A percentile compares a stretch with the other conserved stretches of the same genome.
These are phyloP conservation scores for Steinernema feltiae DNA, from an alignment of 1,140 invertebrate species.

Conservation along the genomic window DNA sequence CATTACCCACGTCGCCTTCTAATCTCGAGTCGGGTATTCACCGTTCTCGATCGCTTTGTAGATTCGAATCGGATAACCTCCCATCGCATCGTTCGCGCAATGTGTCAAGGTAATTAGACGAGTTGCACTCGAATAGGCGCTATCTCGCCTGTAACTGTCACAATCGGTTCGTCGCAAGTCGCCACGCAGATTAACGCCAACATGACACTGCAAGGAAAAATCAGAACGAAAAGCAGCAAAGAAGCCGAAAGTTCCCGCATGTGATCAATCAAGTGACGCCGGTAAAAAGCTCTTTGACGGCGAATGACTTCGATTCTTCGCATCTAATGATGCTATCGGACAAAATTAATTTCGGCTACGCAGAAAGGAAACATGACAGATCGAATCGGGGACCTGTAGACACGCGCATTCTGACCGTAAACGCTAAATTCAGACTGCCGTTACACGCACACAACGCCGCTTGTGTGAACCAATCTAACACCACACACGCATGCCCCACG, in stretches of 20 bases:
- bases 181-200: not conserved
- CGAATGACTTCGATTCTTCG: not conserved
- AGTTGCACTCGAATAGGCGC: slow-evolving; percentile 6
- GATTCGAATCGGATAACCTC: slow-evolving; percentile 6
- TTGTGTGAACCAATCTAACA: no score
- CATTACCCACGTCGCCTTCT: not conserved
- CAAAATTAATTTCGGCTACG: not conserved
- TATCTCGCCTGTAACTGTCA: slow-evolving; percentile 13
- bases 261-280: not conserved
- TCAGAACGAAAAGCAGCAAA: not conserved
- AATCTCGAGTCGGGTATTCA: no score
- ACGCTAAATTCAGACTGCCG: no score
- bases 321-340: not conserved
- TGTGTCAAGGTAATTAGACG: slow-evolving; percentile 11
- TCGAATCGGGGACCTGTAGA: no score
- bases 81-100: not conserved
- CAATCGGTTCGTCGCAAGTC: not conserved
- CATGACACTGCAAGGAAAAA: not conserved
- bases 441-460: no score
- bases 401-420: no score
- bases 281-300: not conserved
- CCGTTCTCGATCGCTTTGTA: not conserved
- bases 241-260: not conserved
- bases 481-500: not conserved
- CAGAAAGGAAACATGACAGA: not conserved